Conservation (phyloP, 2,113 vertebrate species). For the Spea bombifrons region DNA sequence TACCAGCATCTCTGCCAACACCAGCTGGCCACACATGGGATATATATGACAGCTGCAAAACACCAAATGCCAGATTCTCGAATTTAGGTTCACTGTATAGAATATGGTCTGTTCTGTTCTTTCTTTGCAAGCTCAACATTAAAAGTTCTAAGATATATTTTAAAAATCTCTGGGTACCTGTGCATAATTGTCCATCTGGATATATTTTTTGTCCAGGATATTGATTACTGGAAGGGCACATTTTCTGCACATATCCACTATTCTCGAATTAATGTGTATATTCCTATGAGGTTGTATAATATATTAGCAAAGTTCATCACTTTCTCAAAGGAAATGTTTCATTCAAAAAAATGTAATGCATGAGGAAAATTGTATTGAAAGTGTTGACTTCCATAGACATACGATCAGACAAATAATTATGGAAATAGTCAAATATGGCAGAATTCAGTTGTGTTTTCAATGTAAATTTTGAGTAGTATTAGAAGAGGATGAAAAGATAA, state of each 20-base stretch:
- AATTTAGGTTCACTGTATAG: constrained; percentile 39
- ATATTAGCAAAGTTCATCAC: constrained; percentile 1
- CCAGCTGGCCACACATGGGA: constrained; percentile 49
- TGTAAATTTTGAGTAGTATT: no score
- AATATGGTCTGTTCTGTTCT: constrained; percentile 41
- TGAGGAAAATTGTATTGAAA: no score
- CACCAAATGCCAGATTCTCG: constrained; percentile 41
- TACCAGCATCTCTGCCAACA: constrained; percentile 34
- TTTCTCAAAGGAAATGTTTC: neutral
- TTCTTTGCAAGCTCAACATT: constrained; percentile 39
- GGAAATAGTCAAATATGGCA: no score
- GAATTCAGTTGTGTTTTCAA: no score
- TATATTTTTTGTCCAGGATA: neutral
- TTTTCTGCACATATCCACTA: constrained; percentile 6
- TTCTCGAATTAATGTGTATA: constrained; percentile 11
- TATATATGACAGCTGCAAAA: constrained; percentile 45
- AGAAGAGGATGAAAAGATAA: no score
- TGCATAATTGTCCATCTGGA: constrained; percentile 39
- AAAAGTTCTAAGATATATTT: constrained; percentile 41
- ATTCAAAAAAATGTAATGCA: constrained; percentile 1
- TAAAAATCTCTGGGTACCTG: constrained; percentile 36
- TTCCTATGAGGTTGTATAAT: constrained; percentile 1
- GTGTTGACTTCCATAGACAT: no score
- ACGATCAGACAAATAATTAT: no score
- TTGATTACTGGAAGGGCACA: constrained; percentile 9